Conservation (phyloP, 2,113 vertebrate species). For the Ptychochromis oligacanthus region DNA sequence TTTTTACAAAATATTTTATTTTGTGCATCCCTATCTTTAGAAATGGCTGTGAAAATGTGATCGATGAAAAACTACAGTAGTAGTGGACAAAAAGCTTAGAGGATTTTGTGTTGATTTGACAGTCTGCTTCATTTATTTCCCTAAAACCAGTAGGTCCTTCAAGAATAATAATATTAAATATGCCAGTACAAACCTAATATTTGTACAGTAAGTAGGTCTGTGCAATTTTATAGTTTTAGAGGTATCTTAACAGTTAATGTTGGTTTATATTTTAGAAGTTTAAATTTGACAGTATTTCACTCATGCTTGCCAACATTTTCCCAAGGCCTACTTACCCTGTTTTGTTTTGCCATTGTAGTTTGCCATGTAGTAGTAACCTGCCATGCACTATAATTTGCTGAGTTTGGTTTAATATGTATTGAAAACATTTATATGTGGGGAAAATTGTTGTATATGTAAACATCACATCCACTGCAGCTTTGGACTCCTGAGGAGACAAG, state of each 20-base stretch:
- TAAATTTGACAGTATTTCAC: constrained; percentile 28
- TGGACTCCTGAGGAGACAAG: constrained; percentile 73
- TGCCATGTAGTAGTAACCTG: constrained; percentile 49
- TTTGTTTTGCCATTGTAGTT: constrained; percentile 57
- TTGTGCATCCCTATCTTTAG: constrained; percentile 57
- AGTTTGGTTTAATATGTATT: constrained; percentile 63
- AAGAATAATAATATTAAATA: constrained; percentile 29
- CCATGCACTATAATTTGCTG: constrained; percentile 40
- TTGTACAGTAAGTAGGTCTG: constrained; percentile 44
- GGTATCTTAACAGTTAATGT: constrained; percentile 36
- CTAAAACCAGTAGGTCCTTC: constrained; percentile 43
- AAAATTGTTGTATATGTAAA: constrained; percentile 47
- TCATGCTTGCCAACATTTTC: constrained; percentile 49
- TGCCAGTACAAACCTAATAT: constrained; percentile 43
- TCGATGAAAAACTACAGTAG: constrained; percentile 55
- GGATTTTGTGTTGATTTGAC: constrained; percentile 60
- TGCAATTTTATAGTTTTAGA: constrained; percentile 54
- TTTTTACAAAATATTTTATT: constrained; percentile 50
- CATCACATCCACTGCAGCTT: constrained; percentile 45
- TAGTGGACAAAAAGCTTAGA: constrained; percentile 55
- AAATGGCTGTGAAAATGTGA: constrained; percentile 59
- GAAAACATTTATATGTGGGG: constrained; percentile 58
- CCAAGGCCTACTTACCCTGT: constrained; percentile 46
- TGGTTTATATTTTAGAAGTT: constrained; percentile 19
- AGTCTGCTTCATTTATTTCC: constrained; percentile 53